These are phyloP conservation scores for Psittacula cyanocephala DNA, from an alignment of 2,113 vertebrate species.

Conservation along the genomic window DNA sequence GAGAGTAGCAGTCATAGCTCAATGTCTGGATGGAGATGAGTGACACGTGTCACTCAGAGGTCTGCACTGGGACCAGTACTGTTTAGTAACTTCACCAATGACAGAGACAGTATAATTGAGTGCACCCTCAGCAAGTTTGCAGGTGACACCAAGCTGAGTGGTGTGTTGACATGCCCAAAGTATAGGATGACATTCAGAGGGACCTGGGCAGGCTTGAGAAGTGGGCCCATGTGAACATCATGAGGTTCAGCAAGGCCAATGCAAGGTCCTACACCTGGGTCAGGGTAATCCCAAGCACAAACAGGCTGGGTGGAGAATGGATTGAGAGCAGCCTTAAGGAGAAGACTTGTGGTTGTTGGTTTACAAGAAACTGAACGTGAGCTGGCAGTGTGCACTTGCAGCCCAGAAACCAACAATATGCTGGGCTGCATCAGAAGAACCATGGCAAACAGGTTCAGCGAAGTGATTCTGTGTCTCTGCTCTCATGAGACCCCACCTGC, in stretches of 20 bases:
- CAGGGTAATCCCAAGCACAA: rapidly evolving
- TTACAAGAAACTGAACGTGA: background rate
- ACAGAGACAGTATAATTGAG: background rate
- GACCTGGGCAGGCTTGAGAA: background rate
- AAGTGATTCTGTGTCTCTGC: background rate
- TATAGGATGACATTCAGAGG: background rate
- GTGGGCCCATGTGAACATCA: background rate
- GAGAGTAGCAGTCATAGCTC: background rate
- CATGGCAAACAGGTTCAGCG: background rate
- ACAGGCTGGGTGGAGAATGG: rapidly evolving
- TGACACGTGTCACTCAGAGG: no score
- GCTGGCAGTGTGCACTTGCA: background rate
- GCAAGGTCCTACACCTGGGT: background rate
- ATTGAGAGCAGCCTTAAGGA: background rate
- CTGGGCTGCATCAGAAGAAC: background rate
- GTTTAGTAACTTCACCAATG: background rate
- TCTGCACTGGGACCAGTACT: background rate
- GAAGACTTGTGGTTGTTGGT: background rate
- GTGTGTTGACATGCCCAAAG: background rate
- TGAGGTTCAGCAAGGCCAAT: background rate
- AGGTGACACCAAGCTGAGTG: background rate
- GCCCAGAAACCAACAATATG: background rate
- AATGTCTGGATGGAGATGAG: background rate
- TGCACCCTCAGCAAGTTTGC: background rate
- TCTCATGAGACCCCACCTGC: background rate